A percentile compares a stretch with the other conserved stretches of the same genome.
Evolutionary conservation across 2,888 invertebrate species (phyloP).

Genomic region (Drosophila atripex): DNA sequence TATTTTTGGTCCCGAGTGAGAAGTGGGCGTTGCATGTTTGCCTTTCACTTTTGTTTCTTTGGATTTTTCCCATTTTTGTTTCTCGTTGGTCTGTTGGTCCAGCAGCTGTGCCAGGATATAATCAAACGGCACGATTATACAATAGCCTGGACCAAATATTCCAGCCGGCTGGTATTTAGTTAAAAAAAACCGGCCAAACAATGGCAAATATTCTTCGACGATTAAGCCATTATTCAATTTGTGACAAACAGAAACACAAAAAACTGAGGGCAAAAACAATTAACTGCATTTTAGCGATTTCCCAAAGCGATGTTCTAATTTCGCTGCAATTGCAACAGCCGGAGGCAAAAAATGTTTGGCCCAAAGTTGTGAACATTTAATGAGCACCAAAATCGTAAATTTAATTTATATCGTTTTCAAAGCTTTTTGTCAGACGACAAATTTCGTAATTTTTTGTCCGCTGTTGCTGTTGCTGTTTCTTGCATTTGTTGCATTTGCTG

Average conservation of each 20-base stretch:
- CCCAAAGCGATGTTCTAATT: conserved; percentile 76
- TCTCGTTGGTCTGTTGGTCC: conserved; percentile 24
- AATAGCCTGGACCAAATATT: conserved; percentile 29
- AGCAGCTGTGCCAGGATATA: conserved; percentile 49
- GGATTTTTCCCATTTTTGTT: conserved; percentile 26
- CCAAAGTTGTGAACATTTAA: conserved; percentile 60
- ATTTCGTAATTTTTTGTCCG: conserved; percentile 59
- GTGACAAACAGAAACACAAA: conserved; percentile 69
- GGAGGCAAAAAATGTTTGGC: conserved; percentile 25
- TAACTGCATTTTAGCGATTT: conserved; percentile 71
- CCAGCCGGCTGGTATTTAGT: conserved; percentile 32
- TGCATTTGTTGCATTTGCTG: conserved; percentile 24
- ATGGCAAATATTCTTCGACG: conserved; percentile 48
- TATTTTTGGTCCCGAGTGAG: conserved; percentile 34
- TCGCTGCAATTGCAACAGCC: conserved; percentile 43
- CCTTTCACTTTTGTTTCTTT: conserved; percentile 70
- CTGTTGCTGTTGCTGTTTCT: conserved; percentile 5
- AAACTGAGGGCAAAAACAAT: conserved; percentile 55
- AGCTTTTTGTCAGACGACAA: conserved; percentile 70
- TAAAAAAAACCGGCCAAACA: not conserved
- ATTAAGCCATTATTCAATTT: conserved; percentile 78
- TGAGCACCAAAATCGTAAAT: conserved; percentile 72
- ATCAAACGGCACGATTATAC: conserved; percentile 61
- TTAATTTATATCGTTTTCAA: conserved; percentile 75
- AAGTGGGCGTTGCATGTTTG: conserved; percentile 74